A percentile compares a stretch with the other conserved stretches of the same genome.
These are phyloP conservation scores for Melieria picta DNA, from an alignment of 2,888 invertebrate genomes.

Conservation along the genomic window DNA sequence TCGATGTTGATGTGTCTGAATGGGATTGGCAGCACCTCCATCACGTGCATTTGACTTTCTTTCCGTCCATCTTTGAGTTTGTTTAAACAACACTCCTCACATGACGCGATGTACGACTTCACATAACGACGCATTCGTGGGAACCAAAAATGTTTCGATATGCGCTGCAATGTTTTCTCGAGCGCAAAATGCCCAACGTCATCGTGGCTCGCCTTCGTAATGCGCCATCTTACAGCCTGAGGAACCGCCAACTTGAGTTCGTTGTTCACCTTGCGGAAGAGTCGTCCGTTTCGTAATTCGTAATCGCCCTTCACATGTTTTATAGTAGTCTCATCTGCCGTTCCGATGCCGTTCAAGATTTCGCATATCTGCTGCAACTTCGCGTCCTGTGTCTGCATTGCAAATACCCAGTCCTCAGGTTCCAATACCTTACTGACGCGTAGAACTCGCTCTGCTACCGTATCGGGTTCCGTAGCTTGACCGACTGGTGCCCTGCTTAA, in stretches of 20 bases:
- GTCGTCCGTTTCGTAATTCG: constrained; percentile 38
- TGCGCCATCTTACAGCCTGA: constrained; percentile 1
- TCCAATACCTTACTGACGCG: constrained; percentile 2
- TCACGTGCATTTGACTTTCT: constrained; percentile 31
- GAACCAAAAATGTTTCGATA: constrained; percentile 24
- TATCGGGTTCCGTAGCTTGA: not conserved
- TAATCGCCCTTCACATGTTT: not conserved
- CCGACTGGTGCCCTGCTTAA: not conserved
- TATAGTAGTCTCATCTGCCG: too few relatives aligned
- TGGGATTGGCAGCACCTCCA: constrained; percentile 32
- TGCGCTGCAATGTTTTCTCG: constrained; percentile 20
- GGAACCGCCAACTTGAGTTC: constrained; percentile 5
- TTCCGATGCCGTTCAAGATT: constrained; percentile 10
- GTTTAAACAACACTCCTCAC: constrained; percentile 16
- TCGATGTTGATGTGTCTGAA: constrained; percentile 31
- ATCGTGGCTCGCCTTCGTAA: constrained; percentile 18
- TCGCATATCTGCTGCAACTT: not conserved
- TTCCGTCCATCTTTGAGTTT: constrained; percentile 24
- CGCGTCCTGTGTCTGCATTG: constrained; percentile 16
- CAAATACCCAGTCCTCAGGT: constrained; percentile 25
- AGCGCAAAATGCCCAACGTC: constrained; percentile 3
- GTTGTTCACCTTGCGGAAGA: constrained; percentile 10
- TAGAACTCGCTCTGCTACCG: constrained; percentile 15
- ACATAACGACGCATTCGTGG: constrained; percentile 37
- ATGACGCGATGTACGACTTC: constrained; percentile 39